Evolutionary conservation across 2,113 vertebrate genomes (phyloP).

Genomic region (Morphnarchus princeps): DNA sequence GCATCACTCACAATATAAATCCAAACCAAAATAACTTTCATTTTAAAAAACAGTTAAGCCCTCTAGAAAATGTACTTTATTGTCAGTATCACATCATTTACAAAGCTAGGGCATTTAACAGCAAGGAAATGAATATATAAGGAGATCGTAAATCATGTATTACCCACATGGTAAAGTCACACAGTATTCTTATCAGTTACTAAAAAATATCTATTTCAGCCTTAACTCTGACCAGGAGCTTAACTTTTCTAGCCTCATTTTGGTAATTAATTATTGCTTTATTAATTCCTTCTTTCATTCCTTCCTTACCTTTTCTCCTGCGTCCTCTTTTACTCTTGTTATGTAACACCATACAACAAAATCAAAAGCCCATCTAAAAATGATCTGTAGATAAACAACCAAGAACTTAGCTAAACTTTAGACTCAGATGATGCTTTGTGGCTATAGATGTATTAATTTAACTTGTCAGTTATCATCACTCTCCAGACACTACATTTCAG

Average conservation of each 20-base stretch:
- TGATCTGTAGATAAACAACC: neutral
- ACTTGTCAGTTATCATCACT: neutral
- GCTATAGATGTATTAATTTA: neutral
- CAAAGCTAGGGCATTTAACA: neutral
- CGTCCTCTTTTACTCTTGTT: neutral
- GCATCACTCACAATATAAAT: conserved; percentile 36
- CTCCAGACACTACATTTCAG: neutral
- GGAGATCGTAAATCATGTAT: neutral
- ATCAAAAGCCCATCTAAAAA: neutral
- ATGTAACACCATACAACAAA: neutral
- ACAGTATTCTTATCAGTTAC: neutral
- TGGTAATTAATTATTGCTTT: neutral
- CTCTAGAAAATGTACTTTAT: neutral
- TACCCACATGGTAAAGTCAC: neutral
- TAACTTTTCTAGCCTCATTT: neutral
- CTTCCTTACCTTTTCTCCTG: neutral
- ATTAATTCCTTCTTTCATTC: neutral
- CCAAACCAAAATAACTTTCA: neutral
- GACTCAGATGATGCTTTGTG: neutral
- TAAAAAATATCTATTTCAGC: neutral
- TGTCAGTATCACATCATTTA: conserved; percentile 4
- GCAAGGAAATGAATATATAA: conserved; percentile 16
- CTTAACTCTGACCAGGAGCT: neutral
- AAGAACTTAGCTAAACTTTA: neutral
- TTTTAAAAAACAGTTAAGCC: neutral